A percentile compares a stretch with the other conserved stretches of the same genome.
Conservation (phyloP, 2,113 vertebrate species). For the Xenopus borealis region DNA sequence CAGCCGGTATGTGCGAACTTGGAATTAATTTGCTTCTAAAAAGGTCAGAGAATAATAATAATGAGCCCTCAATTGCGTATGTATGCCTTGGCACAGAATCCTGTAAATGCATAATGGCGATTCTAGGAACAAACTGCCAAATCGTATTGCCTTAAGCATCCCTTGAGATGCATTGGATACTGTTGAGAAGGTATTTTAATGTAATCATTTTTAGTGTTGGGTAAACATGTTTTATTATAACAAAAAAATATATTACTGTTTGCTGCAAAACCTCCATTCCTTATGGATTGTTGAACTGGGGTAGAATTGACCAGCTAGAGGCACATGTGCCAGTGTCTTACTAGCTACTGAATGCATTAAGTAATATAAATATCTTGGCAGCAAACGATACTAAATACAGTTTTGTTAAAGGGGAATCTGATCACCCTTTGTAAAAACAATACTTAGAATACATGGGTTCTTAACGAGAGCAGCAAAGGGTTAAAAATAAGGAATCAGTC, state of each 20-base stretch:
- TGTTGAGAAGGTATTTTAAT: neutral
- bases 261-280: no score
- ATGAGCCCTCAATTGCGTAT: conserved; percentile 55
- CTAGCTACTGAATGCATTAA: no score
- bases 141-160: neutral
- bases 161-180: neutral
- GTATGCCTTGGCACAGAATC: neutral
- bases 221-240: neutral
- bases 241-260: neutral
- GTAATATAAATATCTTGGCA: no score
- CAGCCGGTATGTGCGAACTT: conserved; percentile 70
- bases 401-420: no score
- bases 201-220: neutral
- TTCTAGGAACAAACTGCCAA: neutral
- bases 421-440: no score
- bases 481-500: no score
- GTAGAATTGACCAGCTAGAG: no score
- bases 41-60: conserved; percentile 68
- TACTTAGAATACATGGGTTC: no score
- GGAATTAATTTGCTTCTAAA: conserved; percentile 71
- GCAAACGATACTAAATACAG: no score
- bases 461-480: no score
- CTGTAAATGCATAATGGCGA: neutral
- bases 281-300: no score
- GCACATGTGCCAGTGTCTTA: no score